Base-by-base conservation (phyloP, 2,888 invertebrate genomes). In the Operophtera brumata region DNA sequence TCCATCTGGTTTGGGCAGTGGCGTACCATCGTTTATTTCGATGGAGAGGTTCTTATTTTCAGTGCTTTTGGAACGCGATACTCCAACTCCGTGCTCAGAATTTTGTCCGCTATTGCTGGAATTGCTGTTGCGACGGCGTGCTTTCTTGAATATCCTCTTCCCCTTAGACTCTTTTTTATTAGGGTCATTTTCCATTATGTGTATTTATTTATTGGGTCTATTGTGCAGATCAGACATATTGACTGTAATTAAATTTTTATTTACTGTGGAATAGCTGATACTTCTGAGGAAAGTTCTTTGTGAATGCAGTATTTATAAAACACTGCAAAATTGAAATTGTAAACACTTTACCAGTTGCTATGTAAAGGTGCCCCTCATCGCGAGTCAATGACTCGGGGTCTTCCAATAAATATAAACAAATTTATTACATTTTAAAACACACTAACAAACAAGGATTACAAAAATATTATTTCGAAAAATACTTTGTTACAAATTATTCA, bases 181-280 rank as follows among this genome's bases (percentile, higher is more conserved):
- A 66, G 87, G 85, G 77, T 89, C 88, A 88, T 88, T 84, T 82
- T 89, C 89, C 89, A 89, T 89, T 78, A 84, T 89, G 78, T 67
- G 70, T 65, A 63, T 74, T 80, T 65, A 63, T 74, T 80, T 70
- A 73, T 75, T 75, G 61, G 37, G 47, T 54, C 49, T 65, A 58
- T 48, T 59, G 68, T 54, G 61, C 54, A 47, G 64, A 62, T 67
- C 71, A 67, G 75, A 77, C 88, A 88, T 88, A 80, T 81, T 86
- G 82, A 78, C 75, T 78, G 78, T 48, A 78, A 79, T 65, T 59
- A 52, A 72, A 71, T 63, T 54, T 32, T 32, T 11, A 34, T 51
- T 41, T 36, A 46, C 7, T 35, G 25, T 20, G 12, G 4, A 26
- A 26, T 42, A 7, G 26, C 7, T n/a, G 13, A 40, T 39, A 34